These are phyloP conservation scores for Baccha elongata DNA, from an alignment of 2,888 invertebrate species.

Conservation along the genomic window DNA sequence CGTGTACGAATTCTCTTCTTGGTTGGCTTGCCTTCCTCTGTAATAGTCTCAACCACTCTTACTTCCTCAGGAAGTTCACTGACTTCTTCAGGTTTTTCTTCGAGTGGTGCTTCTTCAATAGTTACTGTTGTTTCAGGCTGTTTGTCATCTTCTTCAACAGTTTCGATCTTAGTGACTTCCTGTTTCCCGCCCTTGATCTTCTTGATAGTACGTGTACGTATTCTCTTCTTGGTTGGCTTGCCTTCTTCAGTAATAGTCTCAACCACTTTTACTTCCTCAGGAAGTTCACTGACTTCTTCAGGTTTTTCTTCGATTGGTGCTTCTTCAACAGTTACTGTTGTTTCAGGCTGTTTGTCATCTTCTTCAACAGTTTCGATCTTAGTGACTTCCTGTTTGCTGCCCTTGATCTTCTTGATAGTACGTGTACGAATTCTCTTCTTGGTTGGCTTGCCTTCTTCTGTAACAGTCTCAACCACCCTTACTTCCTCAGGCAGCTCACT, in stretches of 20 bases:
- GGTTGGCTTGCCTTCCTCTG: conserved; percentile 20
- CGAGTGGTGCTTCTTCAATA: conserved; percentile 32
- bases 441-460: conserved; percentile 76
- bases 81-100: conserved; percentile 6
- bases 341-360: conserved; percentile 78
- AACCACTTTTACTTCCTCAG: conserved; percentile 75
- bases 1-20: conserved; percentile 23
- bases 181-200: conserved; percentile 47
- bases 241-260: conserved; percentile 44
- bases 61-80: conserved; percentile 5
- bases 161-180: conserved; percentile 55
- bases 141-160: conserved; percentile 51
- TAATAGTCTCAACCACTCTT: background rate
- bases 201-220: conserved; percentile 43
- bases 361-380: conserved; percentile 77
- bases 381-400: conserved; percentile 75
- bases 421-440: conserved; percentile 79
- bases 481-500: conserved; percentile 75
- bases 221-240: conserved; percentile 46
- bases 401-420: conserved; percentile 77
- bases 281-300: conserved; percentile 77
- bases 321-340: conserved; percentile 75
- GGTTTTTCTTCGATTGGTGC: conserved; percentile 78
- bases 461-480: conserved; percentile 74
- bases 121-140: conserved; percentile 48